A percentile compares a stretch with the other conserved stretches of the same genome.
Evolutionary conservation across 2,888 invertebrate species (phyloP).

Genomic region (Mayetiola destructor): DNA sequence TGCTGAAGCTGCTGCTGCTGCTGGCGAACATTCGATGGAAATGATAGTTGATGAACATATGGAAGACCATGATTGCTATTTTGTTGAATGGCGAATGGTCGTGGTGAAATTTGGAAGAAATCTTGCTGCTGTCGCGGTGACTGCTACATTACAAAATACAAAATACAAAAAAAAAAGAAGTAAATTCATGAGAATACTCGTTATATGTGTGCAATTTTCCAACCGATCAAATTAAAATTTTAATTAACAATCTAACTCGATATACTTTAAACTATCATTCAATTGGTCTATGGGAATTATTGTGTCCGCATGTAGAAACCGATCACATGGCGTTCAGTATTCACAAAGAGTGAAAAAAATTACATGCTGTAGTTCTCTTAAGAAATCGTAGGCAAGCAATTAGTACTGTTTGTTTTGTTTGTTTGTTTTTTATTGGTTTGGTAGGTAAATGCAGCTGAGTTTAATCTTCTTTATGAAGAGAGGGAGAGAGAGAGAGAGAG

Average conservation of each 20-base stretch:
- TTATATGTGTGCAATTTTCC: too few species aligned
- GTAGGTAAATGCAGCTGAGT: neutral
- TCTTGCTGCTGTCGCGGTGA: conserved; percentile 29
- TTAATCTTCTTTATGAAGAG: too few species aligned
- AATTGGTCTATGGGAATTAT: too few species aligned
- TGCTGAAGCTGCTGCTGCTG: conserved; percentile 17
- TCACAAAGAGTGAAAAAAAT: too few species aligned
- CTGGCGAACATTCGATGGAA: conserved; percentile 17
- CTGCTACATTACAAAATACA: conserved; percentile 18
- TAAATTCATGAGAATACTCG: too few species aligned
- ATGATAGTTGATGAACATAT: conserved; percentile 18
- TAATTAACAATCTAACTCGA: too few species aligned
- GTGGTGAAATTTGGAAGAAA: conserved; percentile 34
- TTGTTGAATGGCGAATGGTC: conserved; percentile 26
- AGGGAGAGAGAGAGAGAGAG: neutral
- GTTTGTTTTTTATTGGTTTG: neutral
- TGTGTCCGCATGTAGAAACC: too few species aligned
- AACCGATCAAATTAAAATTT: too few species aligned
- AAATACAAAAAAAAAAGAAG: neutral
- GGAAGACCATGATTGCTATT: conserved; percentile 8
- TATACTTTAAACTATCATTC: too few species aligned
- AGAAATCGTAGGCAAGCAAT: neutral
- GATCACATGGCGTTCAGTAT: too few species aligned
- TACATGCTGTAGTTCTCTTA: neutral
- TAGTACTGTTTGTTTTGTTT: too few species aligned